These are phyloP conservation scores for Chloropsis hardwickii DNA, from an alignment of 2,113 vertebrate species.

Conservation along the genomic window DNA sequence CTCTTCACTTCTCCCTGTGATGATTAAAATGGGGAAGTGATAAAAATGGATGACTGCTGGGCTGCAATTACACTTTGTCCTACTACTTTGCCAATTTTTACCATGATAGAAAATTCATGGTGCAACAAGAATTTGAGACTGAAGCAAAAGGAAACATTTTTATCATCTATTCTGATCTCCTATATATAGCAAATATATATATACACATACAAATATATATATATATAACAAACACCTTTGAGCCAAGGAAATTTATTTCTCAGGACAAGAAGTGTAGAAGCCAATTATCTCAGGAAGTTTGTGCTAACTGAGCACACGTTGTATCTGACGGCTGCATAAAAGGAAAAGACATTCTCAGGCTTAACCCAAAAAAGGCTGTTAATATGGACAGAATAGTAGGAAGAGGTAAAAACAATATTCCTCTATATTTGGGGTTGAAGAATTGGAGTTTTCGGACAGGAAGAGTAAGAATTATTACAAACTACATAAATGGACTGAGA, in stretches of 20 bases:
- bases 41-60: background rate
- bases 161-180: background rate
- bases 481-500: background rate
- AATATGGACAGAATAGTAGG: background rate
- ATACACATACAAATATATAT: background rate
- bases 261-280: background rate
- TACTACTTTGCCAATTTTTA: background rate
- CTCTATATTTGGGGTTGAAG: background rate
- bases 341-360: background rate
- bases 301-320: background rate
- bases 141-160: background rate
- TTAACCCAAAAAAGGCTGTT: background rate
- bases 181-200: background rate
- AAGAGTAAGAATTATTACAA: background rate
- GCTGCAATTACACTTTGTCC: background rate
- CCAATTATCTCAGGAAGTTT: background rate
- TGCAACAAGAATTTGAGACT: background rate
- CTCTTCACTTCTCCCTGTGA: background rate
- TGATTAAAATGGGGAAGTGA: background rate
- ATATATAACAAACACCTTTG: background rate
- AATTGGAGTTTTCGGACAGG: background rate
- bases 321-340: background rate
- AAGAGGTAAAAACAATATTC: background rate
- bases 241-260: background rate
- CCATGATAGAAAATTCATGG: background rate